phyloP scores from a whole-genome alignment of 37 sponge, comb jelly and placozoan species.

The Theonella swinhoei region DNA sequence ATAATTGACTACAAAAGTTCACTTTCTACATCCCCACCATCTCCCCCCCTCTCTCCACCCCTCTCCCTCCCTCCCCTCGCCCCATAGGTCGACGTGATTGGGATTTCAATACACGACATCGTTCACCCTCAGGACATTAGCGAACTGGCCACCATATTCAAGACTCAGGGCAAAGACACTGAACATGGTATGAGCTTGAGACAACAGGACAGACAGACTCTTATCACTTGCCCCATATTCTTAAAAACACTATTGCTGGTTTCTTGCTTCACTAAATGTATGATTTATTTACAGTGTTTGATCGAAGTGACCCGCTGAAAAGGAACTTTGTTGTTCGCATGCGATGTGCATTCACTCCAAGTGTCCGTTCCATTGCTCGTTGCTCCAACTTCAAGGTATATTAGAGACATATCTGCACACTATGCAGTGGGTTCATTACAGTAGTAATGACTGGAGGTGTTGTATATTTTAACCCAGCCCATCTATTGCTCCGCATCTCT shows the following conservation, averaged over 20 bases:
- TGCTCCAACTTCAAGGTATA: slow-evolving; percentile 85
- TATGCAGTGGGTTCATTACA: too few species aligned
- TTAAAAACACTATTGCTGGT: too few species aligned
- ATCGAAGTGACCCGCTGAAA: slow-evolving; percentile 28
- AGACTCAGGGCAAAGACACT: slow-evolving; percentile 48
- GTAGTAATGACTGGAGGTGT: neutral
- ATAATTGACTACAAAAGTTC: too few species aligned
- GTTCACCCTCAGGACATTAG: slow-evolving; percentile 75
- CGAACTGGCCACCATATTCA: slow-evolving; percentile 61
- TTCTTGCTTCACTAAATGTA: too few species aligned
- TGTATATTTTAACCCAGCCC: slow-evolving; percentile 40
- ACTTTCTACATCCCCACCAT: too few species aligned
- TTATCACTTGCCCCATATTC: too few species aligned
- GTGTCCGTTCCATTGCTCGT: slow-evolving; percentile 71
- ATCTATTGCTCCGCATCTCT: slow-evolving; percentile 67
- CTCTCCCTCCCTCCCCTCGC: too few species aligned
- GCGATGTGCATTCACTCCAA: slow-evolving; percentile 81
- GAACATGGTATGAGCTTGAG: slow-evolving; percentile 43
- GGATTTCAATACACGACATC: slow-evolving; percentile 60
- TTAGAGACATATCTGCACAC: too few species aligned
- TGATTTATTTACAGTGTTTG: slow-evolving; percentile 33
- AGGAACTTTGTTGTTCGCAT: slow-evolving; percentile 77
- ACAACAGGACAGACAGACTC: neutral
- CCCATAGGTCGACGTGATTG: slow-evolving; percentile 79
- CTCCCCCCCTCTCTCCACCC: too few species aligned